Evolutionary conservation across 2,888 invertebrate genomes (phyloP), one percentile per base, ranked within the genome.

Genomic region (Anoplius nigerrimus): DNA sequence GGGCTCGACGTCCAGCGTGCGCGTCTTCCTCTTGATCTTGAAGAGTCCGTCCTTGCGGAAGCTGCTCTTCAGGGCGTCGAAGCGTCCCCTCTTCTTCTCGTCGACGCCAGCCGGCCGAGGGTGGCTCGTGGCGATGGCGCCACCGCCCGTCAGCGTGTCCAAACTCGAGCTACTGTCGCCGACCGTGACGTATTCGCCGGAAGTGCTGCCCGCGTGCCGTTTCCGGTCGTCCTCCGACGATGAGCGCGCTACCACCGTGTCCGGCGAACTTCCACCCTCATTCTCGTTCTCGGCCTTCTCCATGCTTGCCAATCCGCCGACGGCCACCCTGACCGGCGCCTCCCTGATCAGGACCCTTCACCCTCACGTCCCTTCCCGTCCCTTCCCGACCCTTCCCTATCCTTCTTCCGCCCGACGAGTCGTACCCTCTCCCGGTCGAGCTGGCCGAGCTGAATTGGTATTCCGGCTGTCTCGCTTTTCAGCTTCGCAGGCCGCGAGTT

Each of bases 101-200:
- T 78, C 67, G 56, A 60, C 46, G 24, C 11, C 3, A 56, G 6
- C 56, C 13, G 22, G 27, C 13, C 62, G 60, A 6, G 60, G 61
- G 13, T 54, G 60, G 16, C 45, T 60, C 0, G 46, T 22, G 21
- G 55, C 43, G 22, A 48, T 52, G 13, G 27, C 59, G 5, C 64
- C 63, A 6, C 59, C 70, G 53, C 75, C 75, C 27, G 79, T 77
- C 16, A 84, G 62, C 0, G 85, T 84, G 68, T 87, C 86, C 72
- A 87, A 69, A 43, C 85, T 86, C 27, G 86, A 86, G 66, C 81
- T 86, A 51, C 86, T 86, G 24, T 79, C 86, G n/a, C 68, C 82
- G 20, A 81, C 84, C 43, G 76, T 79, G 13, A 77, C 72, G 74
- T 82, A 79, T 20, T 82, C 81, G 48, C 82, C 78, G 70, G 81